Evolutionary conservation across 1,140 invertebrate species (phyloP).

Genomic region (Macrobrachium nipponense): DNA sequence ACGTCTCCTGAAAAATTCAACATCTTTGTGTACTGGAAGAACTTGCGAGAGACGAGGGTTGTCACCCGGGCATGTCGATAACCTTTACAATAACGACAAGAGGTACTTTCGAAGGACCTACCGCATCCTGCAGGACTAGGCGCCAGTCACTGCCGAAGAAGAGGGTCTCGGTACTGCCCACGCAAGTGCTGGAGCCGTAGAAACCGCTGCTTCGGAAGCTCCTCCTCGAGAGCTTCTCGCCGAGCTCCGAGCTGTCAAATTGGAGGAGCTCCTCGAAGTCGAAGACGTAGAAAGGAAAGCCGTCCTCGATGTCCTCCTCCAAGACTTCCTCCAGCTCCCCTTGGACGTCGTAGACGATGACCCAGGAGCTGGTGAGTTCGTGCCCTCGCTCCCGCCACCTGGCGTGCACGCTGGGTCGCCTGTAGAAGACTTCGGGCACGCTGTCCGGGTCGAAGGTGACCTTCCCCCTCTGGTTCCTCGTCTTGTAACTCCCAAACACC

Average conservation of each 20-base stretch:
- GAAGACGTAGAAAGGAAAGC: background rate
- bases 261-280: constrained; percentile 3
- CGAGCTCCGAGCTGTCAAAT: background rate
- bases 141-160: background rate
- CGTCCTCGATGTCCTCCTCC: background rate
- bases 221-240: background rate
- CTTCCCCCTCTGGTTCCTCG: constrained; percentile 6
- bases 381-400: background rate
- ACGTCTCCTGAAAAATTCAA: too few species aligned
- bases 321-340: background rate
- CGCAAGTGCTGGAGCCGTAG: background rate
- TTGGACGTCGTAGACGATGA: background rate
- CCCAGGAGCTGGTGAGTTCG: background rate
- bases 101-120: too few species aligned
- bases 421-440: background rate
- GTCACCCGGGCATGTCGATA: too few species aligned
- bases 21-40: too few species aligned
- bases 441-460: background rate
- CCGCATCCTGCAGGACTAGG: background rate
- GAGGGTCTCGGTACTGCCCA: background rate
- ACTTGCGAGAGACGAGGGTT: too few species aligned
- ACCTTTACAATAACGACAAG: too few species aligned
- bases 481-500: constrained; percentile 22
- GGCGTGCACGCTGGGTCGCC: constrained; percentile 6
- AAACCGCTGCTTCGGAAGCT: constrained; percentile 25